Evolutionary conservation across 2,113 vertebrate species (phyloP).

Genomic region (Danionella cerebrum): DNA sequence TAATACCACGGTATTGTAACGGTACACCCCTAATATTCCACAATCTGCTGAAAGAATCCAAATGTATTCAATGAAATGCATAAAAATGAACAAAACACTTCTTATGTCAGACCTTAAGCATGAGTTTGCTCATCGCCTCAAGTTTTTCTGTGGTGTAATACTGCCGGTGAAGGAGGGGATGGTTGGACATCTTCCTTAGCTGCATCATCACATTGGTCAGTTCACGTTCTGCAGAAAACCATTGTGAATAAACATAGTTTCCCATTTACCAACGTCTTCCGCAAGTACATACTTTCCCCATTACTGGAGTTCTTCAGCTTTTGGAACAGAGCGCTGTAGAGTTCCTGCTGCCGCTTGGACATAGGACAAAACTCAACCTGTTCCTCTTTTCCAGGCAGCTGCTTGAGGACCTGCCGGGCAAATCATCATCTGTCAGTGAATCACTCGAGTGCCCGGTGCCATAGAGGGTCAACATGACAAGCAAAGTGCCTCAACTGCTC

Average conservation of each 20-base stretch:
- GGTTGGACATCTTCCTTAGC: slow-evolving; percentile 96
- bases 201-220: slow-evolving; percentile 95
- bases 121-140: slow-evolving; percentile 80
- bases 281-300: slow-evolving; percentile 56
- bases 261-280: background rate
- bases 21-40: no score
- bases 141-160: slow-evolving; percentile 85
- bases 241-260: background rate
- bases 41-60: no score
- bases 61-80: no score
- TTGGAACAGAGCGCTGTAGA: slow-evolving; percentile 75
- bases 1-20: no score
- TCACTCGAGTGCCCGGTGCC: background rate
- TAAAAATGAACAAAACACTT: background rate
- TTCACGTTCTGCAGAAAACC: slow-evolving; percentile 67
- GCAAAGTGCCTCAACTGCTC: slow-evolving; percentile 6
- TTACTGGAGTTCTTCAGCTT: slow-evolving; percentile 71
- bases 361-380: slow-evolving; percentile 76
- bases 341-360: slow-evolving; percentile 81
- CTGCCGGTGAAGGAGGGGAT: slow-evolving; percentile 87
- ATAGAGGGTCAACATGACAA: background rate
- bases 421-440: background rate
- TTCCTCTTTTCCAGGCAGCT: slow-evolving; percentile 86
- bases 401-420: slow-evolving; percentile 81
- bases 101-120: slow-evolving; percentile 76